Percentiles rank a stretch among this genome's conserved stretches.
These are phyloP conservation scores for Regulus satrapa DNA, from an alignment of 2,113 vertebrate species.

Conservation along the genomic window DNA sequence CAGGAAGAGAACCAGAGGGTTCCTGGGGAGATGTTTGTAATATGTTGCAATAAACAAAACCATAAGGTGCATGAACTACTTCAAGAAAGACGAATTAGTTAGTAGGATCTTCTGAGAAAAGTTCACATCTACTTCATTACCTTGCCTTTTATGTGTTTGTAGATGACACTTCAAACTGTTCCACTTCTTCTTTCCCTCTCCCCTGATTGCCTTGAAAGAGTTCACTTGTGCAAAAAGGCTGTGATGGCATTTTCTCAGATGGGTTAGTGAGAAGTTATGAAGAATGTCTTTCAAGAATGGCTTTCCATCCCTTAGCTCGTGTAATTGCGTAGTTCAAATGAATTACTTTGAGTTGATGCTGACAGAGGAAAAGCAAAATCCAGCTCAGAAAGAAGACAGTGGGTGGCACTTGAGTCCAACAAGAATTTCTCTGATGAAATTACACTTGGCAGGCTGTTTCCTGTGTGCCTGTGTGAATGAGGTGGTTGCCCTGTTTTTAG, in stretches of 20 bases:
- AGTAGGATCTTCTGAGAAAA: background rate
- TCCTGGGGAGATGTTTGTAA: conserved; percentile 9
- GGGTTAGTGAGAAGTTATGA: background rate
- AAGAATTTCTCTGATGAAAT: background rate
- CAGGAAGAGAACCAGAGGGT: background rate
- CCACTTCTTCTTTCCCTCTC: background rate
- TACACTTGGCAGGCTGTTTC: background rate
- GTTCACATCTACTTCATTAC: conserved; percentile 1
- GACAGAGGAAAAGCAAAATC: background rate
- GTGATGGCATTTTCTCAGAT: background rate
- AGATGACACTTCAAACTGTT: background rate
- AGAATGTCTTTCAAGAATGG: background rate
- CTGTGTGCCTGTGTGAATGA: background rate
- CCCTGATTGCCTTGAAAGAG: background rate
- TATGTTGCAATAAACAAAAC: conserved; percentile 49
- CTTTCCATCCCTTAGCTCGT: background rate
- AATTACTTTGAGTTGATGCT: background rate
- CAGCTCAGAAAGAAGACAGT: background rate
- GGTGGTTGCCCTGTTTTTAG: background rate
- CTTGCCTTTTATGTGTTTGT: conserved; percentile 26
- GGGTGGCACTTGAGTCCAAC: background rate
- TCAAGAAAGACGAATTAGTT: conserved; percentile 49
- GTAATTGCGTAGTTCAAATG: background rate
- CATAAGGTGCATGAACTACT: conserved; percentile 49
- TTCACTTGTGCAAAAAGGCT: background rate